phyloP scores from a whole-genome alignment of 2,797 vertebrate genomes.

The Schizopygopsis pylzovi region DNA sequence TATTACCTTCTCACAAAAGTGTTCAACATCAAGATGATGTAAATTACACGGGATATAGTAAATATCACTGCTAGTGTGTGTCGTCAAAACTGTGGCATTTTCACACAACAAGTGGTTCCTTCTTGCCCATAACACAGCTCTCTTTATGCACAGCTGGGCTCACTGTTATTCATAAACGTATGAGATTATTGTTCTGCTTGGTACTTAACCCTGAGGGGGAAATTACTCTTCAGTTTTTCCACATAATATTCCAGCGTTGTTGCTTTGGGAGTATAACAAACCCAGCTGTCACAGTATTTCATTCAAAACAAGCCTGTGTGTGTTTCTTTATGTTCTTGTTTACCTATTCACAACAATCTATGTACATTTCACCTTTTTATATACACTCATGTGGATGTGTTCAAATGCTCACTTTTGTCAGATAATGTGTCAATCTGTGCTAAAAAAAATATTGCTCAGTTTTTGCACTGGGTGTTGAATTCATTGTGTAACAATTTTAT shows the following conservation, averaged over 20 bases:
- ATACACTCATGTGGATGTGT: slow-evolving; percentile 19
- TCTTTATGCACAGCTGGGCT: slow-evolving; percentile 9
- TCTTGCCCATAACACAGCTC: not conserved
- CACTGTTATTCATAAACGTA: slow-evolving; percentile 18
- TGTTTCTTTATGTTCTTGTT: slow-evolving; percentile 20
- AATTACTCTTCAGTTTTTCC: slow-evolving; percentile 14
- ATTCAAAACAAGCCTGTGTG: slow-evolving; percentile 27
- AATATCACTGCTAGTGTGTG: slow-evolving; percentile 22
- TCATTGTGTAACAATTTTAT: slow-evolving; percentile 28
- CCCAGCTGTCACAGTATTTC: slow-evolving; percentile 41
- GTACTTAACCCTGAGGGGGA: slow-evolving; percentile 29
- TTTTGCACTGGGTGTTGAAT: slow-evolving; percentile 28
- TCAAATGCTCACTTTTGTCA: slow-evolving; percentile 23
- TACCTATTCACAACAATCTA: not conserved
- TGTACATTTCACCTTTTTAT: slow-evolving; percentile 37
- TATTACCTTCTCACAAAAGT: not conserved
- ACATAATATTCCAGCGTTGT: slow-evolving; percentile 28
- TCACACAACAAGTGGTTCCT: not conserved
- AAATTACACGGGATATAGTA: slow-evolving; percentile 17
- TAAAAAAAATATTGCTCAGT: slow-evolving; percentile 20
- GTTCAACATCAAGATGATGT: not conserved
- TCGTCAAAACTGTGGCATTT: not conserved
- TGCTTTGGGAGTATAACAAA: slow-evolving; percentile 11
- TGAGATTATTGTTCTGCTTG: slow-evolving; percentile 15
- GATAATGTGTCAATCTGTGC: slow-evolving; percentile 10